phyloP scores from a whole-genome alignment of 2,113 vertebrate genomes.

The Plecotus auritus region DNA sequence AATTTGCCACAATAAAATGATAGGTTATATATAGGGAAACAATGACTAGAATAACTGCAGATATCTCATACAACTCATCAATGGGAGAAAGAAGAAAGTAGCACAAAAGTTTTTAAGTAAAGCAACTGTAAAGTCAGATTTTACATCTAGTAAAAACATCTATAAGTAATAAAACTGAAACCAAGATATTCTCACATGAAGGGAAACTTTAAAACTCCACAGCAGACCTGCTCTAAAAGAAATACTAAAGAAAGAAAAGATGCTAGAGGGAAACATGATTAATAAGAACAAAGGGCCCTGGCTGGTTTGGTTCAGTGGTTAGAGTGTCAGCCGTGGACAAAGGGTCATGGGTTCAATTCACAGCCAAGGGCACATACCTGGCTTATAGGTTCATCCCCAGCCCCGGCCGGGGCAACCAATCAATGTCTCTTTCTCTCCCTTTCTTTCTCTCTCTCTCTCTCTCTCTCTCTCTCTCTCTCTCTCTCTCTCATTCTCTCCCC shows the following conservation, averaged over 20 bases:
- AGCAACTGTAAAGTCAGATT: background rate
- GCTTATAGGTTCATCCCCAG: too few species aligned
- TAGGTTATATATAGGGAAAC: background rate
- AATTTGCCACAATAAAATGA: background rate
- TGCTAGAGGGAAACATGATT: background rate
- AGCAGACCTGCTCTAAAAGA: background rate
- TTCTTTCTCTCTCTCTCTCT: too few species aligned
- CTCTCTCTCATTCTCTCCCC: too few species aligned
- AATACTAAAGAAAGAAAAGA: background rate
- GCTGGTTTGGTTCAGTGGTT: too few species aligned
- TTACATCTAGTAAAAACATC: background rate
- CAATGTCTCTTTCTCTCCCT: too few species aligned
- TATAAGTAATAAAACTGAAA: background rate
- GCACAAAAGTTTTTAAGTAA: background rate
- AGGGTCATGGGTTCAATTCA: too few species aligned
- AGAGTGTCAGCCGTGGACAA: too few species aligned
- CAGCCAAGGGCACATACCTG: too few species aligned
- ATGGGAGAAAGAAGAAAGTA: background rate
- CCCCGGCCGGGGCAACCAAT: too few species aligned
- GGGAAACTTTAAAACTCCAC: background rate
- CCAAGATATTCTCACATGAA: background rate
- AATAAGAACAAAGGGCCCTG: background rate
- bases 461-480: too few species aligned
- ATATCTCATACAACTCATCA: background rate
- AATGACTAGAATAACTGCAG: background rate